These are phyloP conservation scores for Hesperophylax magnus DNA, from an alignment of 1,140 invertebrate species.

Conservation along the genomic window DNA sequence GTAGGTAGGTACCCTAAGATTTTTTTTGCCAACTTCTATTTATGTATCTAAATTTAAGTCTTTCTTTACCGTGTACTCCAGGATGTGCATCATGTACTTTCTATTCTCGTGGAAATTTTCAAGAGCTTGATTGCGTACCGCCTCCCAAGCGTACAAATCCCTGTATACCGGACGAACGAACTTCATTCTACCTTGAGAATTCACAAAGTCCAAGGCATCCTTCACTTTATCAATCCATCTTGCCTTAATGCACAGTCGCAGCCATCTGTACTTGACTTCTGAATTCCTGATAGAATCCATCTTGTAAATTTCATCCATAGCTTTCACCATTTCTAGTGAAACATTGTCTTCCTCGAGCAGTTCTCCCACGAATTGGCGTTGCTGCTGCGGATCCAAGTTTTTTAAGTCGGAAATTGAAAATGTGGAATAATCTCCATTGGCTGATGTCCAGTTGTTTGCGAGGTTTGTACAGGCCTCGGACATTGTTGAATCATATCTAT, in stretches of 20 bases:
- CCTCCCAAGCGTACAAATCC: constrained; percentile 86
- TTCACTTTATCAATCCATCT: constrained; percentile 78
- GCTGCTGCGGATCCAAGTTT: constrained; percentile 73
- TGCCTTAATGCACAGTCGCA: constrained; percentile 83
- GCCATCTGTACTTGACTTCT: constrained; percentile 88
- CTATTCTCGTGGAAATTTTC: constrained; percentile 82
- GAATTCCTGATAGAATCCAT: constrained; percentile 79
- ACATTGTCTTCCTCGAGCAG: constrained; percentile 72
- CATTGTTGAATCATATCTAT: constrained; percentile 81
- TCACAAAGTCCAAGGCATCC: constrained; percentile 83
- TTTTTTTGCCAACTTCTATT: neutral
- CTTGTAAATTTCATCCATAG: constrained; percentile 79
- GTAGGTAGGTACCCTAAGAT: no score
- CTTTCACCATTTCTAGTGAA: constrained; percentile 73
- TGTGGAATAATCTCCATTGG: constrained; percentile 34
- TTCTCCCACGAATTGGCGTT: constrained; percentile 81
- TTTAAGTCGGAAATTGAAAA: constrained; percentile 37
- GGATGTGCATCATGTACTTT: constrained; percentile 87
- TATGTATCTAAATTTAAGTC: constrained; percentile 74
- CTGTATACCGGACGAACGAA: constrained; percentile 90
- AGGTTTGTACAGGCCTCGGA: constrained; percentile 76
- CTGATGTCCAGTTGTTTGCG: constrained; percentile 61
- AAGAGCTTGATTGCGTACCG: constrained; percentile 77
- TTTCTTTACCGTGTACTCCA: constrained; percentile 80
- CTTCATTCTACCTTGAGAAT: constrained; percentile 90